phyloP scores from a whole-genome alignment of 92 coral and sea anemone genomes.

The Micromussa lordhowensis region DNA sequence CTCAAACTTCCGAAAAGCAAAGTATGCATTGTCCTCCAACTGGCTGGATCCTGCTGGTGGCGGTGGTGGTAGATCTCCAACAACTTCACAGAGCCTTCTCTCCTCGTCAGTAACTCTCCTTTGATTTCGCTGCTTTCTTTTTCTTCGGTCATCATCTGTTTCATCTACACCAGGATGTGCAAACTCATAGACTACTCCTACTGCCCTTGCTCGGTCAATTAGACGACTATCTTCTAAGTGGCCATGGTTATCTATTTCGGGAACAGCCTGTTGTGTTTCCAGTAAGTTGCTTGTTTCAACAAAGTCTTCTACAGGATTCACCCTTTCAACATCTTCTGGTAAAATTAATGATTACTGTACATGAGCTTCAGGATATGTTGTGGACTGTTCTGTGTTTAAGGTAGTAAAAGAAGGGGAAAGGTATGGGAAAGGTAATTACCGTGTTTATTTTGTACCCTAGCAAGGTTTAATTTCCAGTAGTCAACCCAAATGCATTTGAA shows the following conservation, averaged over 20 bases:
- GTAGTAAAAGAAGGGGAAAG: too few relatives aligned
- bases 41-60: constrained; percentile 48
- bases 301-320: neutral
- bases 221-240: constrained; percentile 14
- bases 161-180: constrained; percentile 31
- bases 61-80: constrained; percentile 50
- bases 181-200: constrained; percentile 40
- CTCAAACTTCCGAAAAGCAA: constrained; percentile 46
- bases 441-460: too few relatives aligned
- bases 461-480: too few relatives aligned
- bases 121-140: constrained; percentile 29
- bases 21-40: constrained; percentile 36
- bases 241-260: neutral
- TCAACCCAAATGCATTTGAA: too few relatives aligned
- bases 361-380: too few relatives aligned
- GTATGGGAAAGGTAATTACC: too few relatives aligned
- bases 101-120: constrained; percentile 13
- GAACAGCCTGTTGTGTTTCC: constrained; percentile 7
- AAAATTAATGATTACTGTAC: too few relatives aligned
- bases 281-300: neutral
- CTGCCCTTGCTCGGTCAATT: constrained; percentile 37
- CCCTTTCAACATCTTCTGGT: neutral
- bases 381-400: too few relatives aligned
- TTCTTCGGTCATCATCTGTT: constrained; percentile 13
- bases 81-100: constrained; percentile 24